phyloP scores from a whole-genome alignment of 2,888 invertebrate species.

The Orchesella flavescens region DNA sequence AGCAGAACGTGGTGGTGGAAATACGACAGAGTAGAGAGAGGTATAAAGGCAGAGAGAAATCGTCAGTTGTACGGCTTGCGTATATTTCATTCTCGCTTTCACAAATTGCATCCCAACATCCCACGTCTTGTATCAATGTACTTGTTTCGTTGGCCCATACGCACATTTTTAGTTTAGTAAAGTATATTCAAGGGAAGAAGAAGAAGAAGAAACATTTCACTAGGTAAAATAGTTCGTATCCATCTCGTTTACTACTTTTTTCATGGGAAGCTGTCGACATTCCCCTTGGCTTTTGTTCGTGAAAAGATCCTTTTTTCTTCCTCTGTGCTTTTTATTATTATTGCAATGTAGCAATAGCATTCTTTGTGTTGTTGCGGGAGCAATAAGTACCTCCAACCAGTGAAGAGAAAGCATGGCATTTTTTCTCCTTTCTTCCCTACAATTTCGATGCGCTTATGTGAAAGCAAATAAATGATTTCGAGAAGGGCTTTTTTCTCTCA shows the following conservation, averaged over 20 bases:
- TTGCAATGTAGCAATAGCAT: constrained; percentile 36
- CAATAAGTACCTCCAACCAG: constrained; percentile 42
- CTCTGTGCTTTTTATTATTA: constrained; percentile 36
- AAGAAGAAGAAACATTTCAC: constrained; percentile 30
- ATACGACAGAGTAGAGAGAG: background rate
- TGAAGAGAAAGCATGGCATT: constrained; percentile 20
- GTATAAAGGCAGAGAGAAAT: constrained; percentile 23
- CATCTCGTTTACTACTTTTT: constrained; percentile 37
- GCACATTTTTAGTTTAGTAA: constrained; percentile 9
- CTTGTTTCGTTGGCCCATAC: background rate
- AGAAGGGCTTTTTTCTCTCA: background rate
- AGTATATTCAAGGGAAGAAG: background rate
- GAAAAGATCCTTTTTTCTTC: constrained; percentile 32
- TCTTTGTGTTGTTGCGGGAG: constrained; percentile 44
- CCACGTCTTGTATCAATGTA: constrained; percentile 19
- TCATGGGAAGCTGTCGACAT: constrained; percentile 35
- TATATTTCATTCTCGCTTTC: constrained; percentile 61
- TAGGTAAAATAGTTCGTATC: constrained; percentile 51
- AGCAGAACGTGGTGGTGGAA: constrained; percentile 10
- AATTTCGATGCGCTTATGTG: constrained; percentile 51
- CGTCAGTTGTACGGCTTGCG: constrained; percentile 39
- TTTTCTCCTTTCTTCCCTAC: constrained; percentile 31
- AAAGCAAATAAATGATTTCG: constrained; percentile 27
- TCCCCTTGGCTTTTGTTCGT: constrained; percentile 52
- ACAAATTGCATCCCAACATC: constrained; percentile 60